phyloP scores from a whole-genome alignment of 1,140 invertebrate species.

The Drosophila kikkawai region DNA sequence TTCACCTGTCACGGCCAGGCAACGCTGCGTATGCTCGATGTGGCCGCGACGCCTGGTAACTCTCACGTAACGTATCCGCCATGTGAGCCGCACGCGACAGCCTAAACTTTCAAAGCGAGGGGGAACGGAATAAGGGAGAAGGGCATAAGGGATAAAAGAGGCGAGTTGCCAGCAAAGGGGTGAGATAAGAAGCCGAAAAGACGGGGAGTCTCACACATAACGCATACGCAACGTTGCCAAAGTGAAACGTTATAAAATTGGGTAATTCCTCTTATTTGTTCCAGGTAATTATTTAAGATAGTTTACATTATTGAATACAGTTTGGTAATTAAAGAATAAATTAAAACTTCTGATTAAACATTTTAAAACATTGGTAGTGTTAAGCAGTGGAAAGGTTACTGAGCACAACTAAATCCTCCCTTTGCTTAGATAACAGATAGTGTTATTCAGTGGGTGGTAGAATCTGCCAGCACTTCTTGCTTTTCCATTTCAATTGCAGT shows the following conservation, averaged over 20 bases:
- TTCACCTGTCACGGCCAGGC: slow-evolving; percentile 56
- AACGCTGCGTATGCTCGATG: slow-evolving; percentile 59
- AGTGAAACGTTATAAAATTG: slow-evolving; percentile 44
- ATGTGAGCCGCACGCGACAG: slow-evolving; percentile 51
- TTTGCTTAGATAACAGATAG: background rate
- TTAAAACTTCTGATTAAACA: too few species aligned
- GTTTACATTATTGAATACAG: too few species aligned
- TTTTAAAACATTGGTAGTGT: background rate
- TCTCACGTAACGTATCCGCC: slow-evolving; percentile 59
- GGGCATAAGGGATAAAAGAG: background rate
- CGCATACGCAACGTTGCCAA: slow-evolving; percentile 55
- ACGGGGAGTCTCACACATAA: slow-evolving; percentile 31
- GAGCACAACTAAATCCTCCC: background rate
- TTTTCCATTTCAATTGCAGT: background rate
- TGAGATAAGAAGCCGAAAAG: slow-evolving; percentile 2
- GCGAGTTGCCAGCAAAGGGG: slow-evolving; percentile 4
- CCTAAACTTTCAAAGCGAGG: slow-evolving; percentile 7
- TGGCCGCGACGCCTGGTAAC: slow-evolving; percentile 26
- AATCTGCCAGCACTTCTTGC: background rate
- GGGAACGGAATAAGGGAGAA: slow-evolving; percentile 1
- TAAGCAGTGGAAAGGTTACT: background rate
- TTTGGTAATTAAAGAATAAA: too few species aligned
- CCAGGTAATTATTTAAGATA: too few species aligned
- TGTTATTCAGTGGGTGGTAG: background rate
- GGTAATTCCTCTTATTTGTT: too few species aligned